phyloP scores from a whole-genome alignment of 2,888 invertebrate genomes.

The Melolontha melolontha region DNA sequence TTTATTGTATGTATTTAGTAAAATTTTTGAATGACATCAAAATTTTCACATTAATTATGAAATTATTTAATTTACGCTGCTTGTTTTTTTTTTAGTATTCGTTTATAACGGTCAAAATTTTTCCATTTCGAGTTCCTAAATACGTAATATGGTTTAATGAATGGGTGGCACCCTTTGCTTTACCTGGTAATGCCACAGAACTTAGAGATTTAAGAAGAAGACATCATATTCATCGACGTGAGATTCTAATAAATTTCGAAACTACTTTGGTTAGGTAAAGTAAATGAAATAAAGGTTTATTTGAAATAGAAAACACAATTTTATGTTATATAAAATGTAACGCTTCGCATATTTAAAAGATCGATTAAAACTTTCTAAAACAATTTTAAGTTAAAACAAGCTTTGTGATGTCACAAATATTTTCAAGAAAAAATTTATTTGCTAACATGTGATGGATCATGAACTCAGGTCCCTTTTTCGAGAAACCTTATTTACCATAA shows the following conservation, averaged over 20 bases:
- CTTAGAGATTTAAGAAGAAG: slow-evolving; percentile 59
- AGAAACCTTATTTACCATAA: too few species aligned
- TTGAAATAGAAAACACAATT: too few species aligned
- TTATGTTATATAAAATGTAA: too few species aligned
- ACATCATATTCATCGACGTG: slow-evolving; percentile 68
- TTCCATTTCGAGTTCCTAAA: slow-evolving; percentile 16
- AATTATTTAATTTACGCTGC: background rate
- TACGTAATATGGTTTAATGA: slow-evolving; percentile 26
- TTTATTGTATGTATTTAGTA: slow-evolving; percentile 41
- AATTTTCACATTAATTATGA: background rate
- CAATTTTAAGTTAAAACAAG: too few species aligned
- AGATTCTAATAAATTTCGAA: slow-evolving; percentile 65
- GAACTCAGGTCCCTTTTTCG: too few species aligned
- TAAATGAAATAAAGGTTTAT: background rate
- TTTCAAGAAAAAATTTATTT: too few species aligned
- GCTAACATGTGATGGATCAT: too few species aligned
- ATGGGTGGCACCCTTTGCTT: slow-evolving; percentile 22
- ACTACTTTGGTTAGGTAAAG: slow-evolving; percentile 49
- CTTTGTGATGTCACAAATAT: too few species aligned
- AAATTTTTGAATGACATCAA: background rate
- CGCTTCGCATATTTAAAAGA: too few species aligned
- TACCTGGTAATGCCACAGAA: slow-evolving; percentile 59
- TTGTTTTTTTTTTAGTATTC: slow-evolving; percentile 17
- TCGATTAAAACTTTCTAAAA: too few species aligned
- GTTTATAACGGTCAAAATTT: slow-evolving; percentile 20